A percentile compares a stretch with the other conserved stretches of the same genome.
These are phyloP conservation scores for Ostrea denselamellosa DNA, from an alignment of 1,140 invertebrate species.

Conservation along the genomic window DNA sequence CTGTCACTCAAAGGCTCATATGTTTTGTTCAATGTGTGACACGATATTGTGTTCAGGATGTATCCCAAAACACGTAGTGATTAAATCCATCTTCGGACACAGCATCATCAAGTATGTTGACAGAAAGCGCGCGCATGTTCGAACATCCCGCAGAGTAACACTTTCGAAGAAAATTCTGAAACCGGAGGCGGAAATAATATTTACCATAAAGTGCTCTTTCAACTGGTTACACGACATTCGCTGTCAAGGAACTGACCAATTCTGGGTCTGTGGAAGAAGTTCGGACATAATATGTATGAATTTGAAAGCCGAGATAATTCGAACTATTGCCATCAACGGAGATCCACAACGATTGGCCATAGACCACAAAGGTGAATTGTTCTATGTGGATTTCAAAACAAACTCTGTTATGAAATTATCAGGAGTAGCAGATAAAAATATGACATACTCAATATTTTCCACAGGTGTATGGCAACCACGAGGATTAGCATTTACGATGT, in stretches of 20 bases:
- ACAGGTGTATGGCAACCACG: neutral
- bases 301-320: neutral
- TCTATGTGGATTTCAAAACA: neutral
- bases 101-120: slow-evolving; percentile 1
- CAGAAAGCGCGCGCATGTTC: neutral
- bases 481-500: neutral
- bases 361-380: neutral
- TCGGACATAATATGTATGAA: neutral
- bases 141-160: neutral
- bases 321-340: neutral
- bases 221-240: neutral
- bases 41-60: neutral
- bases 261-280: neutral
- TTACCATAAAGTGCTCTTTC: neutral
- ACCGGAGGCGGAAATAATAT: slow-evolving; percentile 1
- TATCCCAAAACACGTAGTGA: neutral
- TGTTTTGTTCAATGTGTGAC: slow-evolving; percentile 1
- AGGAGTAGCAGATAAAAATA: neutral
- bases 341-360: neutral
- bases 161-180: neutral
- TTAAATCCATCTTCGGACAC: neutral
- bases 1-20: neutral
- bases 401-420: neutral
- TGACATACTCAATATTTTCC: neutral
- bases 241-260: neutral